phyloP scores from a whole-genome alignment of 2,113 vertebrate genomes.

The Ictidomys tridecemlineatus region DNA sequence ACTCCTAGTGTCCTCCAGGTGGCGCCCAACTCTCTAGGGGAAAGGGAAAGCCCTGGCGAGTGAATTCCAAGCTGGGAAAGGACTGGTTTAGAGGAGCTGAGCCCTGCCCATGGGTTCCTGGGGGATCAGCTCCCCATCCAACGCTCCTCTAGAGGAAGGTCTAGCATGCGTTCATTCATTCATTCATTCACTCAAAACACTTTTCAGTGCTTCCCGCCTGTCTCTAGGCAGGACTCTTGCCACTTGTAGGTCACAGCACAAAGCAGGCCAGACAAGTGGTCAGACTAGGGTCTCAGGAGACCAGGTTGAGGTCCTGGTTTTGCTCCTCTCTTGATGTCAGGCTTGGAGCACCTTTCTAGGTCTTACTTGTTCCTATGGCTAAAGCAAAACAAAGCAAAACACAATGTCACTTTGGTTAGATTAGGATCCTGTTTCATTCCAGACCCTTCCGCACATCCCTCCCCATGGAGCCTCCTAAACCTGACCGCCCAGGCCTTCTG shows the following conservation, averaged over 20 bases:
- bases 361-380: neutral
- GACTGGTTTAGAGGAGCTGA: neutral
- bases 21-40: conserved; percentile 70
- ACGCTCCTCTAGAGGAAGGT: neutral
- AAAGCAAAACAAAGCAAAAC: too few relatives aligned
- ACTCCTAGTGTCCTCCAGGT: conserved; percentile 63
- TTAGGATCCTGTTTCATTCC: neutral
- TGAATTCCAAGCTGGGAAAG: neutral
- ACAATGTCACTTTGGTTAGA: neutral
- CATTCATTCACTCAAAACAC: neutral
- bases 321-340: neutral
- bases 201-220: neutral
- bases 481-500: neutral
- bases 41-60: neutral
- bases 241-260: neutral
- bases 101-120: neutral
- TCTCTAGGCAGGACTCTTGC: neutral
- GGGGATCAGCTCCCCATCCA: neutral
- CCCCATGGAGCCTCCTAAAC: neutral
- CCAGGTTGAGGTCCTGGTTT: neutral
- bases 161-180: neutral
- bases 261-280: neutral
- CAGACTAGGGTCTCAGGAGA: neutral
- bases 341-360: neutral
- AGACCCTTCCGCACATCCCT: too few relatives aligned